Evolutionary conservation across 2,797 vertebrate genomes (phyloP).

Genomic region (Synanceia verrucosa): DNA sequence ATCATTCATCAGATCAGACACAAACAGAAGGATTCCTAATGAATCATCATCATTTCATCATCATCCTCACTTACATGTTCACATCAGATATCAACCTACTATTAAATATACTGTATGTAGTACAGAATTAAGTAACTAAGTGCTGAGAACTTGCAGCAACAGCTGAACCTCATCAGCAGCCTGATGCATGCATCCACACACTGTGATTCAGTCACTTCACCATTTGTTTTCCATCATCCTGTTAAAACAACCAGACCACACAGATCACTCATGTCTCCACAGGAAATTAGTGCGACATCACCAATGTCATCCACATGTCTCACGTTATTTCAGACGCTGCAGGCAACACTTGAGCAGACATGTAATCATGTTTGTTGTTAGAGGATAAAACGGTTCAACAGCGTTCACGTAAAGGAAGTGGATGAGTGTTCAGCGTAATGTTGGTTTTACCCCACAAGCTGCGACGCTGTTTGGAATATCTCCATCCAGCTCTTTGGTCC

Average conservation of each 20-base stretch:
- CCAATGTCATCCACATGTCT: neutral
- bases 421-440: neutral
- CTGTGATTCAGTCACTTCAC: neutral
- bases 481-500: neutral
- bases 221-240: slow-evolving; percentile 26
- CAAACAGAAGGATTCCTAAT: no score
- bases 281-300: slow-evolving; percentile 17
- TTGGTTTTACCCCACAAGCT: slow-evolving; percentile 21
- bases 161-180: neutral
- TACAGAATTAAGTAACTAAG: neutral
- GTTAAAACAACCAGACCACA: slow-evolving; percentile 38
- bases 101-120: no score
- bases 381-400: neutral
- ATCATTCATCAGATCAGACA: no score
- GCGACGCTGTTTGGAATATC: neutral
- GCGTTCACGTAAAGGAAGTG: neutral
- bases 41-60: no score
- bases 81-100: no score
- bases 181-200: neutral
- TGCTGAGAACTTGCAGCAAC: neutral
- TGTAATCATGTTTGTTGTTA: neutral
- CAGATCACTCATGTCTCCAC: neutral
- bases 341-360: neutral
- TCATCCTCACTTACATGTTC: no score
- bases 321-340: neutral